Base-by-base conservation (phyloP, 2,113 vertebrate species). In the Actenoides lindsayi region DNA sequence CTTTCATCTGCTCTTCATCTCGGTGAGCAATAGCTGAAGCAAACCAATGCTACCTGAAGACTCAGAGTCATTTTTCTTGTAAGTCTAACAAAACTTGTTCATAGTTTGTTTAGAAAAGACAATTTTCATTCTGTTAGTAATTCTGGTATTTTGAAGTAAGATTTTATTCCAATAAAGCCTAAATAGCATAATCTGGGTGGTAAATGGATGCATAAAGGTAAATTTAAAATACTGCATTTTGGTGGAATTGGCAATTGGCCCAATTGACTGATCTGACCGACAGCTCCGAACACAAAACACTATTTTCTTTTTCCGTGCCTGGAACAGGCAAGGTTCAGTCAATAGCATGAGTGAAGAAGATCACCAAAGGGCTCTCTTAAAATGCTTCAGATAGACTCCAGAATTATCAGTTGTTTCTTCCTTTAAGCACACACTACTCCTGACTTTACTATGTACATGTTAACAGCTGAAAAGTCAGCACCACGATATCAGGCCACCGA, bases 1-100 rank as follows among this genome's bases (percentile, higher is more conserved):
- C 87, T 89, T 51, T 70, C 94, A 94, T 91, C 92, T 94, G 83
- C 35, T 94, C 53, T 91, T 79, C 62, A 53, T 87, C 78, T 90
- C 44, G 27, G 13, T 23, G 57, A 41, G 33, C 10, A 8, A 42
- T 17, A 83, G 30, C 13, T 70, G 46, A 62, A 67, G 23, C 35
- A 67, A 80, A 56, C 63, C 46, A 33, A 5, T 75, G 64, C 53
- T 91, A 35, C 24, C 82, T 71, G 37, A 88, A 93, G 85, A 94
- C 16, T 31, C 77, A 33, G 39, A 54, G 76, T 85, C 41, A 79
- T 50, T 53, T 50, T 53, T 91, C 69, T 60, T 62, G 10, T 30
- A 56, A 46, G 11, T 11, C 16, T 70, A 75, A 50, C 17, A 50
- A 41, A 51, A 41, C 12, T 63, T 33, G 31, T 16, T 53, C 21